Percentiles rank a stretch among this genome's conserved stretches.
phyloP scores from a whole-genome alignment of 2,113 vertebrate species.

The Cavia porcellus region DNA sequence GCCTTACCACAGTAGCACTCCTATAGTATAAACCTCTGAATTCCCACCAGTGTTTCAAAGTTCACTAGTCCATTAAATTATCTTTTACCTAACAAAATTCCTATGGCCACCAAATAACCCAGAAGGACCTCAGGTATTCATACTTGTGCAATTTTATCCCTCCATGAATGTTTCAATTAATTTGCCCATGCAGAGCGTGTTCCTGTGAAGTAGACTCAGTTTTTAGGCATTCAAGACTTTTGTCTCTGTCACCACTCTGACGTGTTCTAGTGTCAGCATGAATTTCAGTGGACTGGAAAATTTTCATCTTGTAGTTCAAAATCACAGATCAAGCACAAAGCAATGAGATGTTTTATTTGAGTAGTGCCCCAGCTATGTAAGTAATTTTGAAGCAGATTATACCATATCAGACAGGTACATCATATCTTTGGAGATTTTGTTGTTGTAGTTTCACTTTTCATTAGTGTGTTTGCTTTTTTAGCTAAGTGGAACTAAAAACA shows the following conservation, averaged over 20 bases:
- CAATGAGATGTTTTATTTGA: not conserved
- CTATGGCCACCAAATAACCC: not conserved
- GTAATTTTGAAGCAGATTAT: not conserved
- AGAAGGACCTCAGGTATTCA: not conserved
- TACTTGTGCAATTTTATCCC: not conserved
- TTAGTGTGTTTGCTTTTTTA: conserved; percentile 16
- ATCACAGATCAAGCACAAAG: not conserved
- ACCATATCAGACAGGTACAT: not conserved
- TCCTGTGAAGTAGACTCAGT: not conserved
- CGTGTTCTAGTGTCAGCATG: conserved; percentile 34
- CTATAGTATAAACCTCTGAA: not conserved
- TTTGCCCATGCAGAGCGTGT: not conserved
- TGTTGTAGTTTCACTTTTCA: conserved; percentile 46
- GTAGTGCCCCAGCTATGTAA: not conserved
- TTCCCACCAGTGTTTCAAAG: not conserved
- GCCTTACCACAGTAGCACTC: not conserved
- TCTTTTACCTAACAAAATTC: conserved; percentile 7
- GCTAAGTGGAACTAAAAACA: conserved; percentile 40
- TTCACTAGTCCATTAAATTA: not conserved
- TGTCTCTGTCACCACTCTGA: conserved; percentile 7
- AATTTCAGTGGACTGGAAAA: conserved; percentile 39
- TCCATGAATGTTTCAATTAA: conserved; percentile 28
- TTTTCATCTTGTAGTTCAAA: conserved; percentile 33
- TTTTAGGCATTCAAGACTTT: not conserved
- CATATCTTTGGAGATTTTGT: not conserved